These are phyloP conservation scores for Drosophila infuscata DNA, from an alignment of 2,888 invertebrate species.

Conservation along the genomic window DNA sequence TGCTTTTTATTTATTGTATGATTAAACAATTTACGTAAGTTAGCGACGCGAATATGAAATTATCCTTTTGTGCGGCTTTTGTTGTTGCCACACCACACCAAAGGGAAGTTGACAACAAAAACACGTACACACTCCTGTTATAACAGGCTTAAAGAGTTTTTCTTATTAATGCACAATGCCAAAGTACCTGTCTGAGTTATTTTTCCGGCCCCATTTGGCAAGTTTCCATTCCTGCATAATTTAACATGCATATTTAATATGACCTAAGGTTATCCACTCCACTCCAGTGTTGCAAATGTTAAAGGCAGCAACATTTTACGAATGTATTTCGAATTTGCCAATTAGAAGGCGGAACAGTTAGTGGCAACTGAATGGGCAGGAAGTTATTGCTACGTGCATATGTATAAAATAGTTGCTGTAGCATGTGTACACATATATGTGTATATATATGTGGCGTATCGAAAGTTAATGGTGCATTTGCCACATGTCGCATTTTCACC, in stretches of 20 bases:
- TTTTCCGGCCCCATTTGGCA: conserved; percentile 48
- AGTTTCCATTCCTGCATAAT: conserved; percentile 29
- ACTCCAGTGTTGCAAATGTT: conserved; percentile 3
- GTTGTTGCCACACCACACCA: conserved; percentile 2
- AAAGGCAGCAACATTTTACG: background rate
- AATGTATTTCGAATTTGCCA: conserved; percentile 15
- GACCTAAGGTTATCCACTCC: conserved; percentile 8
- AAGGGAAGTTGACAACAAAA: conserved; percentile 59
- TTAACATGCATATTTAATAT: conserved; percentile 47
- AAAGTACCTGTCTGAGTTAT: conserved; percentile 58
- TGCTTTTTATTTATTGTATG: conserved; percentile 72
- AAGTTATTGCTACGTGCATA: background rate
- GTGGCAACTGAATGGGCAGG: background rate
- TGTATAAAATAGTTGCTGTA: conserved; percentile 7
- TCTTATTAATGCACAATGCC: conserved; percentile 49
- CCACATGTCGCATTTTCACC: conserved; percentile 8
- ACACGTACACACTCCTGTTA: conserved; percentile 60
- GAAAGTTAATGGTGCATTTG: conserved; percentile 48
- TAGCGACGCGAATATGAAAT: conserved; percentile 72
- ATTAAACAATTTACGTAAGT: conserved; percentile 73
- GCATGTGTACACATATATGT: conserved; percentile 2
- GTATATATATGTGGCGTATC: conserved; percentile 24
- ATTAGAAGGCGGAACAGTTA: conserved; percentile 13
- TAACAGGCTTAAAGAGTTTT: conserved; percentile 33
- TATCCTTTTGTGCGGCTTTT: conserved; percentile 52